These are phyloP conservation scores for Acromyrmex heyeri DNA, from an alignment of 1,140 invertebrate species.

Conservation along the genomic window DNA sequence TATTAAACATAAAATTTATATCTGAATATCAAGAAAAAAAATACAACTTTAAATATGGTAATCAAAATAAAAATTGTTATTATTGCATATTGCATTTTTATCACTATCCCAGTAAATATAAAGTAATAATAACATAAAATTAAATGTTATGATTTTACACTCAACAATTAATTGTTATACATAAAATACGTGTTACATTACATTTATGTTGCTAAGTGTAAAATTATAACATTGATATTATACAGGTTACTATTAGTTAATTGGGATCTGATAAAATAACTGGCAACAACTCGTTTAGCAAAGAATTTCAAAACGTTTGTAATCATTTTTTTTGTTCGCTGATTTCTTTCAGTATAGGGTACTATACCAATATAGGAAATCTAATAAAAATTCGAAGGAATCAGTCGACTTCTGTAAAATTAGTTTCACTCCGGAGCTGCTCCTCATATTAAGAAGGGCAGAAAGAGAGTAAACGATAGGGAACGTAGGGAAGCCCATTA, in stretches of 20 bases:
- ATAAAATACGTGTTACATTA: too few relatives aligned
- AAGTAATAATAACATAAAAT: too few relatives aligned
- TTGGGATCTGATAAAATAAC: too few relatives aligned
- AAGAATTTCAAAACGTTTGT: not conserved
- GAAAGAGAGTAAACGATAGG: not conserved
- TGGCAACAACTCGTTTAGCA: not conserved
- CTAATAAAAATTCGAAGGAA: constrained; percentile 71
- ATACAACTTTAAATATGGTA: not conserved
- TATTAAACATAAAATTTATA: not conserved
- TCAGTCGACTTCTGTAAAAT: constrained; percentile 68
- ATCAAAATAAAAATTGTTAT: not conserved
- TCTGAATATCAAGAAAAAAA: not conserved
- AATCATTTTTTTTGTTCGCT: constrained; percentile 22
- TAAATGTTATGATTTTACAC: too few relatives aligned
- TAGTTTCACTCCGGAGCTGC: constrained; percentile 49
- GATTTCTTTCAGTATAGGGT: not conserved
- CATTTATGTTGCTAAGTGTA: too few relatives aligned
- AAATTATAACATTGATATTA: too few relatives aligned
- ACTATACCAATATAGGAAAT: constrained; percentile 52
- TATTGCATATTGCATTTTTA: not conserved
- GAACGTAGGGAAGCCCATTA: constrained; percentile 36
- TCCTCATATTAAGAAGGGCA: not conserved
- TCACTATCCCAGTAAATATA: not conserved
- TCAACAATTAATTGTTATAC: too few relatives aligned
- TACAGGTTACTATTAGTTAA: too few relatives aligned